Percentiles rank a stretch among this genome's conserved stretches.
These are phyloP conservation scores for Capitulum mitella DNA, from an alignment of 2,888 invertebrate genomes.

Conservation along the genomic window DNA sequence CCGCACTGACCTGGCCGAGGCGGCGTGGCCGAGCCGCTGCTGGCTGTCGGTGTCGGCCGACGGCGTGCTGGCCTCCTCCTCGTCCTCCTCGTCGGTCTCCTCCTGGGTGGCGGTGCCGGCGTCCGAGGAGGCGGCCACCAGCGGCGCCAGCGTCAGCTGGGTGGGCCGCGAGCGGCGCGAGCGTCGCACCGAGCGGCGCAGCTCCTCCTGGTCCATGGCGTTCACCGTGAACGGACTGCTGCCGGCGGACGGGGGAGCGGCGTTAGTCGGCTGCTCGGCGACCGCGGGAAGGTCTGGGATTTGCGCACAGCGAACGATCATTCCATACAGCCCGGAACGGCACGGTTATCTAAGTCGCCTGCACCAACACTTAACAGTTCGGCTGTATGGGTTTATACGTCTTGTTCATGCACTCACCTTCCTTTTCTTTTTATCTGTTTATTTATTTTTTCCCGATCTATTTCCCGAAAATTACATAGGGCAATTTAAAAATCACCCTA, in stretches of 20 bases:
- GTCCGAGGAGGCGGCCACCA: constrained; percentile 31
- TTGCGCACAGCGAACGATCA: too few relatives aligned
- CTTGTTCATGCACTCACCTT: too few relatives aligned
- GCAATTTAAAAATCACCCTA: too few relatives aligned
- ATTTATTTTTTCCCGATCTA: too few relatives aligned
- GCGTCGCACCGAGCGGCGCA: constrained; percentile 65
- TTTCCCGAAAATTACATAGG: too few relatives aligned
- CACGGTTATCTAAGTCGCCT: too few relatives aligned
- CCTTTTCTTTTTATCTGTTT: too few relatives aligned
- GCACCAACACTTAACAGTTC: too few relatives aligned
- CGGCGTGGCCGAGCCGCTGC: not conserved
- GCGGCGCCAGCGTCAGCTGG: constrained; percentile 38
- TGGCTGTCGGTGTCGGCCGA: constrained; percentile 11
- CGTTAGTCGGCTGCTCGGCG: too few relatives aligned
- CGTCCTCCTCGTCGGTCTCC: constrained; percentile 46
- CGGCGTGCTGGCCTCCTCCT: constrained; percentile 9
- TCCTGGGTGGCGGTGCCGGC: constrained; percentile 26
- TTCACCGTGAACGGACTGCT: constrained; percentile 68
- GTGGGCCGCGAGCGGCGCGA: constrained; percentile 53
- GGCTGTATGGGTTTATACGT: too few relatives aligned
- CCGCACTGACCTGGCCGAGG: not conserved
- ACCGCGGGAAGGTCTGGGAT: too few relatives aligned
- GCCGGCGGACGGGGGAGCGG: not conserved
- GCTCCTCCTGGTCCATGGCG: constrained; percentile 77
- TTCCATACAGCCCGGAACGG: too few relatives aligned